Evolutionary conservation across 2,113 vertebrate genomes (phyloP).

Genomic region (Hyaena hyaena): DNA sequence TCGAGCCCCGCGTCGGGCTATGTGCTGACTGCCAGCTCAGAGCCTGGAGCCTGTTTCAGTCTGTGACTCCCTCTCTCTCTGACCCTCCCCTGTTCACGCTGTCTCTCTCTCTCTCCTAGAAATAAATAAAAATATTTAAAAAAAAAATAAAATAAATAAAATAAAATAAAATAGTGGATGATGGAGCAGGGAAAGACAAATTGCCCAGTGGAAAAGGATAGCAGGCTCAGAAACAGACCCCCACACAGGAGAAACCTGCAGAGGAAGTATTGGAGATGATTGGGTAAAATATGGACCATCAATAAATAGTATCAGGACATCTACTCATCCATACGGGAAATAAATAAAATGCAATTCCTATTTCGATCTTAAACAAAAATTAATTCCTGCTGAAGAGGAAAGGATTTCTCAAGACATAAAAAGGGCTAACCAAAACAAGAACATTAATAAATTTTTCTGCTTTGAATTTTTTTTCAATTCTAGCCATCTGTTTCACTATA

Average conservation of each 20-base stretch:
- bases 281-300: not conserved
- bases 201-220: not conserved
- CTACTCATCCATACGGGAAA: not conserved
- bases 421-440: not conserved
- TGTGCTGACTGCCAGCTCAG: too few species aligned
- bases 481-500: conserved; percentile 22
- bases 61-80: too few species aligned
- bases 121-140: too few species aligned
- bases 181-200: not conserved
- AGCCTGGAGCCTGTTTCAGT: too few species aligned
- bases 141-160: too few species aligned
- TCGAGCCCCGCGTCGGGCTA: too few species aligned
- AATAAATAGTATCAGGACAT: not conserved
- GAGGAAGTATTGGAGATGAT: not conserved
- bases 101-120: too few species aligned
- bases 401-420: conserved; percentile 24
- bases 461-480: not conserved
- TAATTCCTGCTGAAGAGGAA: not conserved
- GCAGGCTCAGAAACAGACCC: not conserved
- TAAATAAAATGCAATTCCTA: not conserved
- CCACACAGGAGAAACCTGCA: not conserved
- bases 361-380: not conserved
- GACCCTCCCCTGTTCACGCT: too few species aligned
- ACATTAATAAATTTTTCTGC: conserved; percentile 2
- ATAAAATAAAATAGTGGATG: not conserved